Base-by-base conservation (phyloP, 2,113 vertebrate species). In the Regulus satrapa region DNA sequence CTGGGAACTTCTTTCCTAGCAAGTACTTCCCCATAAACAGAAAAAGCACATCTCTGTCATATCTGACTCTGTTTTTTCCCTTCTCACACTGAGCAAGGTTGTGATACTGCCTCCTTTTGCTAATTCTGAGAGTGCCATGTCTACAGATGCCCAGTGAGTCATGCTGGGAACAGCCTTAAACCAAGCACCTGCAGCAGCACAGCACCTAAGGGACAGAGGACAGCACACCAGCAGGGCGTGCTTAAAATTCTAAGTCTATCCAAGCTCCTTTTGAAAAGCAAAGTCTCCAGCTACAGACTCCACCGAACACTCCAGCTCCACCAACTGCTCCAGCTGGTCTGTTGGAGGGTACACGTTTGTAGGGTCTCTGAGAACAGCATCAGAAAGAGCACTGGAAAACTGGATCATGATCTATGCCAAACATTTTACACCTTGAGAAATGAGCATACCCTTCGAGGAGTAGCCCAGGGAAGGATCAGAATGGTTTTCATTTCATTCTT, bases 151-250 rank as follows among this genome's bases (percentile, higher is more conserved):
- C n/a, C 34, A 38, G 25, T 31, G 72, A 59, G 21, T 17, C 34
- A 10, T 21, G 17, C 38, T 59, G 46, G 32, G 18, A 86, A n/a
- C 21, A 48, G 56, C 40, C 62, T 40, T 21, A 14, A 54, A 51
- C 2, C 18, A 63, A 64, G 32, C 32, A 12, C 14, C 4, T n/a
- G 58, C 40, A 72, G 56, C n/a, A 61, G 7, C 48, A 20, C 38
- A 81, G 41, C 28, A 62, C 34, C 52, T 6, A 0, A 3, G 8
- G 29, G 31, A 20, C 1, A 6, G 3, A 19, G n/a, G 40, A 16
- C 10, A 45, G 21, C 29, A 24, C 56, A 56, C 8, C 59, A 40
- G 45, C 19, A 84, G 45, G 28, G n/a, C n/a, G n/a, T n/a, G n/a
- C n/a, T 25, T 34, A 25, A 41, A 25, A 31, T 9, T 18, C 5